A percentile compares a stretch with the other conserved stretches of the same genome.
Conservation (phyloP, 92 coral and sea anemone genomes). For the Zoanthus sociatus region DNA sequence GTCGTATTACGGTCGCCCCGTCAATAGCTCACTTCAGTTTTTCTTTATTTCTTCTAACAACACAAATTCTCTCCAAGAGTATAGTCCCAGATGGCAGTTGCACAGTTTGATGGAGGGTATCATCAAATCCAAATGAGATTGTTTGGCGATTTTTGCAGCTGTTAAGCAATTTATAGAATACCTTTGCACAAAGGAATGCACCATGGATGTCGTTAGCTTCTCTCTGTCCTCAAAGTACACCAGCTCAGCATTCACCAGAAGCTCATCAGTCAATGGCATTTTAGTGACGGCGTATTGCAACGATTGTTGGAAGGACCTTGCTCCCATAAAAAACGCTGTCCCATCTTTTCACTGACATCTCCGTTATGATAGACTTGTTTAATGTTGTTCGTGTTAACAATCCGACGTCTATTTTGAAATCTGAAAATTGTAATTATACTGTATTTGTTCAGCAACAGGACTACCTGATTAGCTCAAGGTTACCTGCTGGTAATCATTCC, state of each 20-base stretch:
- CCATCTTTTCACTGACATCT: not conserved
- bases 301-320: not conserved
- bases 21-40: no score
- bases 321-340: constrained; percentile 6
- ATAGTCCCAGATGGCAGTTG: no score
- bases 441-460: not conserved
- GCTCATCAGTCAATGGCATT: not conserved
- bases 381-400: constrained; percentile 2
- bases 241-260: not conserved
- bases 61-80: no score
- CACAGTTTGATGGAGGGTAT: no score
- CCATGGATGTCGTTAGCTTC: not conserved
- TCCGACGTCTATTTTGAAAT: constrained; percentile 1
- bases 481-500: no score
- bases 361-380: not conserved
- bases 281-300: constrained; percentile 4
- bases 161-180: not conserved
- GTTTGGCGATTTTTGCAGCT: not conserved
- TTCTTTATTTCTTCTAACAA: no score
- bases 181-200: not conserved
- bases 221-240: constrained; percentile 4
- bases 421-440: not conserved
- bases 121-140: no score
- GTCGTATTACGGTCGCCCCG: no score
- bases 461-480: not conserved